Evolutionary conservation across 2,888 invertebrate species (phyloP).

Genomic region (Brachyopa scutellaris): DNA sequence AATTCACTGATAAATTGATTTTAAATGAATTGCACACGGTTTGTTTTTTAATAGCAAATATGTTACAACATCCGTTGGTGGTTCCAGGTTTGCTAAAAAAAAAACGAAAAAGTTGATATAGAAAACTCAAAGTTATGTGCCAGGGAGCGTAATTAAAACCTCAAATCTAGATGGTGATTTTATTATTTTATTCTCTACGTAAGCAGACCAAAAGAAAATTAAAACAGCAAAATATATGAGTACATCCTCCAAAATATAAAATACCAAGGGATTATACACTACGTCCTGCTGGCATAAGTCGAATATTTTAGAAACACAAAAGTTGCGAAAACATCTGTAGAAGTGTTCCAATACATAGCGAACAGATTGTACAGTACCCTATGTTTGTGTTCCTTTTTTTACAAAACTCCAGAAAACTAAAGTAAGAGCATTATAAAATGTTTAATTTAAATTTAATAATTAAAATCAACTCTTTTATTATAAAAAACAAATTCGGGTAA

Average conservation of each 20-base stretch:
- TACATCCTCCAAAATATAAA: slow-evolving; percentile 20
- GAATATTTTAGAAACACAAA: slow-evolving; percentile 6
- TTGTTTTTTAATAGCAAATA: slow-evolving; percentile 11
- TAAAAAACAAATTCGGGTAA: too few relatives aligned
- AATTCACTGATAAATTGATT: slow-evolving; percentile 37
- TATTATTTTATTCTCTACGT: slow-evolving; percentile 38
- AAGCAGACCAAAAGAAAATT: slow-evolving; percentile 30
- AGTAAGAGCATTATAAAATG: too few relatives aligned
- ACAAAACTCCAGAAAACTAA: too few relatives aligned
- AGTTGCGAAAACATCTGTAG: too few relatives aligned
- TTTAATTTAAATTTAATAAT: too few relatives aligned
- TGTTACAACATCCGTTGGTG: too few relatives aligned
- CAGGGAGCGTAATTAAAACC: slow-evolving; percentile 33
- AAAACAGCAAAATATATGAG: not conserved
- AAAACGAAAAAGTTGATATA: slow-evolving; percentile 20
- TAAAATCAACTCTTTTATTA: too few relatives aligned
- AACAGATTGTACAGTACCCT: too few relatives aligned
- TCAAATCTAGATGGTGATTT: slow-evolving; percentile 5
- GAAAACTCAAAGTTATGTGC: slow-evolving; percentile 9
- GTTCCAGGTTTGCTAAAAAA: not conserved
- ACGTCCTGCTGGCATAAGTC: slow-evolving; percentile 31
- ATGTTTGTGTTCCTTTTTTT: too few relatives aligned
- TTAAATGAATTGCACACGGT: slow-evolving; percentile 19
- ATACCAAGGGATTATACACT: slow-evolving; percentile 17
- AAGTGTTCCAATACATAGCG: too few relatives aligned